Conservation (phyloP, 2,113 vertebrate species). For the Microcebus lehilahytsara region DNA sequence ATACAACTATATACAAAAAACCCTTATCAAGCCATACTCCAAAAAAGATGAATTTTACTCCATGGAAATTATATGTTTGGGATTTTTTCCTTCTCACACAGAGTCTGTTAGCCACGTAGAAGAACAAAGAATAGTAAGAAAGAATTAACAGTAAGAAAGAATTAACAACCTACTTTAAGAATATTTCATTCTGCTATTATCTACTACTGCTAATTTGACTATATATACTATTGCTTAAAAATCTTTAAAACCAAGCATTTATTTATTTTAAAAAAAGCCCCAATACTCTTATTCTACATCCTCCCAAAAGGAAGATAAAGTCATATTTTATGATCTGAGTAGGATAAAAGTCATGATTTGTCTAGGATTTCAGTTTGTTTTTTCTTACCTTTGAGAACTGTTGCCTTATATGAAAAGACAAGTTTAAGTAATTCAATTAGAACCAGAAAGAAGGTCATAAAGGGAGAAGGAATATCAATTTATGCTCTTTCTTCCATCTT, state of each 20-base stretch:
- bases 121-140: not conserved
- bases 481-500: not conserved
- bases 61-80: not conserved
- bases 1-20: not conserved
- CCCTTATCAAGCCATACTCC: not conserved
- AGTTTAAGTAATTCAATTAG: not conserved
- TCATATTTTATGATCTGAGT: not conserved
- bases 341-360: not conserved
- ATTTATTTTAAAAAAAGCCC: not conserved
- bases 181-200: not conserved
- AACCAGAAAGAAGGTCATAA: not conserved
- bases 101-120: not conserved
- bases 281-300: not conserved
- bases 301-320: not conserved
- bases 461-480: not conserved
- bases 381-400: not conserved
- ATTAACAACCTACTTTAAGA: not conserved
- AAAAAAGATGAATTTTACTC: not conserved
- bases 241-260: not conserved
- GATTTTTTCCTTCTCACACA: not conserved
- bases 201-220: not conserved
- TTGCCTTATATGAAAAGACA: not conserved
- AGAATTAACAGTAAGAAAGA: not conserved
- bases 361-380: not conserved
- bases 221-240: not conserved